Evolutionary conservation across 2,888 invertebrate species (phyloP).

Genomic region (Cryptus viduatorius): DNA sequence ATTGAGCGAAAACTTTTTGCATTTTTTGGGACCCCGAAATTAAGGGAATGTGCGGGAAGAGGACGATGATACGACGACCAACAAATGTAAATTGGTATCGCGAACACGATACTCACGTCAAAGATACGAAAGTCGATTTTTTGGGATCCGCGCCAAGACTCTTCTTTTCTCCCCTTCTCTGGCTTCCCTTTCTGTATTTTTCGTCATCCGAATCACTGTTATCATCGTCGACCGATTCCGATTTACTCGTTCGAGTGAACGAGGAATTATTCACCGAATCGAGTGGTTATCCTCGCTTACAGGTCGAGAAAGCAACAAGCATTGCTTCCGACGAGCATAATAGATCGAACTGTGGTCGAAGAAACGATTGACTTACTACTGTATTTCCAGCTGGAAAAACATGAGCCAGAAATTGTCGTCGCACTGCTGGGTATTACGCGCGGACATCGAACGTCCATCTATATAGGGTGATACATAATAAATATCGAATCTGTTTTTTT

Average conservation of each 20-base stretch:
- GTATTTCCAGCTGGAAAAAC: no score
- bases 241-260: not conserved
- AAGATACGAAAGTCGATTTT: conserved; percentile 11
- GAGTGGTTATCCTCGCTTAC: not conserved
- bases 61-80: conserved; percentile 39
- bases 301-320: conserved; percentile 1
- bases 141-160: conserved; percentile 19
- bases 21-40: no score
- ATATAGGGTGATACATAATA: no score
- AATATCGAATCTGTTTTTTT: no score
- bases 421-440: no score
- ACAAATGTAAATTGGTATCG: conserved; percentile 49
- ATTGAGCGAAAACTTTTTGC: no score
- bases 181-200: not conserved
- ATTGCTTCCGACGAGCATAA: not conserved
- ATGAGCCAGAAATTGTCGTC: no score
- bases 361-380: not conserved
- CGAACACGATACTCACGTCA: conserved; percentile 11
- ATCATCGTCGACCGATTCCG: conserved; percentile 22
- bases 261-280: conserved; percentile 18
- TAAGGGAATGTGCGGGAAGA: not conserved
- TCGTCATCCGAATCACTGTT: conserved; percentile 1
- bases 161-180: not conserved
- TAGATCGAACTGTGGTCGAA: conserved; percentile 1
- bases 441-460: no score